Evolutionary conservation across 2,797 vertebrate species (phyloP).

Genomic region (Falco naumanni): DNA sequence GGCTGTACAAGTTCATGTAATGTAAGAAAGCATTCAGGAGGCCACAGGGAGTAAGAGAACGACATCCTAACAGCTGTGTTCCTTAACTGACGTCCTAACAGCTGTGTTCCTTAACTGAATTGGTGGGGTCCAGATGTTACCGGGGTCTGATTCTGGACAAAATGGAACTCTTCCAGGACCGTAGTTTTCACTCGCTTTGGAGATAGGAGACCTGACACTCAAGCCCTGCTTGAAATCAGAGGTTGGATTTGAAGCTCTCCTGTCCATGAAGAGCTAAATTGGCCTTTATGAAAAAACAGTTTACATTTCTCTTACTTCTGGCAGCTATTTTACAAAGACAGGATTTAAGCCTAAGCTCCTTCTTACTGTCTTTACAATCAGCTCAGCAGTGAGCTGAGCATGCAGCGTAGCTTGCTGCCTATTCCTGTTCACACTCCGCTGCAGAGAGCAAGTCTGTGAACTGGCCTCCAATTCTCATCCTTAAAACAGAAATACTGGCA

Average conservation of each 20-base stretch:
- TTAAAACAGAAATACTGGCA: background rate
- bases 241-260: background rate
- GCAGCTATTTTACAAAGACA: background rate
- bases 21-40: background rate
- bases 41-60: background rate
- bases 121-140: background rate
- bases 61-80: background rate
- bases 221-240: background rate
- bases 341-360: background rate
- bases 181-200: background rate
- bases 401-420: background rate
- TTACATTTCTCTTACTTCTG: background rate
- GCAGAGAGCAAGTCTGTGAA: background rate
- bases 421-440: background rate
- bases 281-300: background rate
- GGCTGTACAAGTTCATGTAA: background rate
- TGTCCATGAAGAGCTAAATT: background rate
- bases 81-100: no score
- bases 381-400: background rate
- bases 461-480: background rate
- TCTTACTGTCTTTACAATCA: background rate
- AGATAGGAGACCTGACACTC: background rate
- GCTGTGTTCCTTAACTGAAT: background rate
- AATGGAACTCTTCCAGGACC: background rate
- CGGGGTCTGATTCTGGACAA: background rate